These are phyloP conservation scores for Actenoides hombroni DNA, from an alignment of 2,113 vertebrate genomes.

Conservation along the genomic window DNA sequence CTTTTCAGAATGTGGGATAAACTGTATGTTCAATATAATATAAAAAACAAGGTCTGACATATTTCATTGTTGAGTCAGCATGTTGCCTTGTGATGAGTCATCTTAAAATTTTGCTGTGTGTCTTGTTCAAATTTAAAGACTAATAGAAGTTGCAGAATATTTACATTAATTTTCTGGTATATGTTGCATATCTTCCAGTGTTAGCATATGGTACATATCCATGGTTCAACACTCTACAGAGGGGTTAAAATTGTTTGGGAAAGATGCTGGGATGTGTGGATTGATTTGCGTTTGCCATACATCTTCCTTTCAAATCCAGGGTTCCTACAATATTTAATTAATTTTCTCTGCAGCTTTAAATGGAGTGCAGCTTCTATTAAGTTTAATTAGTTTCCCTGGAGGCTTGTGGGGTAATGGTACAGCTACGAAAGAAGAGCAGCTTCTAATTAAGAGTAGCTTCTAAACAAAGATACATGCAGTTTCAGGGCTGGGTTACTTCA, in stretches of 20 bases:
- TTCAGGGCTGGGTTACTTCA: not conserved
- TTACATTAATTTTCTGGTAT: not conserved
- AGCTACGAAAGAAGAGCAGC: not conserved
- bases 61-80: not conserved
- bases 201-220: not conserved
- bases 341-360: slow-evolving; percentile 26
- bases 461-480: not conserved
- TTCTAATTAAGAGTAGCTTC: not conserved
- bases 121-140: not conserved
- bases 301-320: not conserved
- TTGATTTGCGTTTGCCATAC: not conserved
- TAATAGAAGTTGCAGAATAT: not conserved
- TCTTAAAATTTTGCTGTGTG: not conserved
- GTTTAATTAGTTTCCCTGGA: slow-evolving; percentile 16
- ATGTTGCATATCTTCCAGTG: not conserved
- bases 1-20: not conserved
- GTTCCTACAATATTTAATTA: not conserved
- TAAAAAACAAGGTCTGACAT: not conserved
- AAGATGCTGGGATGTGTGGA: not conserved
- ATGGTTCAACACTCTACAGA: not conserved
- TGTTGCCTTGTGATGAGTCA: not conserved
- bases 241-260: not conserved
- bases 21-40: not conserved
- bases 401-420: not conserved
- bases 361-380: not conserved